These are phyloP conservation scores for Eupithecia insigniata DNA, from an alignment of 2,888 invertebrate species.

Conservation along the genomic window DNA sequence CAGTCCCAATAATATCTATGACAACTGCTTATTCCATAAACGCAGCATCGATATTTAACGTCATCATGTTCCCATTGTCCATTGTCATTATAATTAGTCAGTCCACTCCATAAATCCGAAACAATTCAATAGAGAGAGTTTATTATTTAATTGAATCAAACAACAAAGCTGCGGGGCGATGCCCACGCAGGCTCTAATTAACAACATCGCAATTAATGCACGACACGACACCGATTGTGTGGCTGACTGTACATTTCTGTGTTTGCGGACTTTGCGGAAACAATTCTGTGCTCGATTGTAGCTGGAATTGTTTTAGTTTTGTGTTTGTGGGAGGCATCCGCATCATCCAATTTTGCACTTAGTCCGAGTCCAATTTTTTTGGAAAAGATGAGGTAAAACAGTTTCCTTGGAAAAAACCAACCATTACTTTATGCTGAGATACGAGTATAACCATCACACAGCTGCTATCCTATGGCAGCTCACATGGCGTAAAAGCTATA, in stretches of 20 bases:
- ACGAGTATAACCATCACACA: no score
- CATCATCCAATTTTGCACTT: background rate
- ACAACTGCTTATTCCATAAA: conserved; percentile 11
- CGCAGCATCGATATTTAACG: conserved; percentile 7
- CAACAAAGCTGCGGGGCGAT: conserved; percentile 57
- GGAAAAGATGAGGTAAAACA: background rate
- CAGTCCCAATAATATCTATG: background rate
- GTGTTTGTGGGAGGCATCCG: conserved; percentile 13
- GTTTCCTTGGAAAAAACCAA: no score
- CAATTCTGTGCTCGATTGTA: conserved; percentile 22
- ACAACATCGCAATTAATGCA: conserved; percentile 71
- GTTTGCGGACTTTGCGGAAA: conserved; percentile 41
- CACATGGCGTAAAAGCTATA: no score
- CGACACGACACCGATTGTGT: conserved; percentile 62
- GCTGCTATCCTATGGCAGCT: no score
- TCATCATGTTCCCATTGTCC: conserved; percentile 12
- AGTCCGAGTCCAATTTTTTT: background rate
- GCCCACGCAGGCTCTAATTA: conserved; percentile 69
- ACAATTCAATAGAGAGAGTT: conserved; percentile 33
- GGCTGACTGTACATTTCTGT: conserved; percentile 55
- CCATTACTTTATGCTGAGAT: no score
- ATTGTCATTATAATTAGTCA: conserved; percentile 16
- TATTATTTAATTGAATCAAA: conserved; percentile 35
- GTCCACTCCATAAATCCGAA: conserved; percentile 16
- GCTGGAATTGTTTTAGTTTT: no score